These are phyloP conservation scores for Burhinus oedicnemus DNA, from an alignment of 2,113 vertebrate species.

Conservation along the genomic window DNA sequence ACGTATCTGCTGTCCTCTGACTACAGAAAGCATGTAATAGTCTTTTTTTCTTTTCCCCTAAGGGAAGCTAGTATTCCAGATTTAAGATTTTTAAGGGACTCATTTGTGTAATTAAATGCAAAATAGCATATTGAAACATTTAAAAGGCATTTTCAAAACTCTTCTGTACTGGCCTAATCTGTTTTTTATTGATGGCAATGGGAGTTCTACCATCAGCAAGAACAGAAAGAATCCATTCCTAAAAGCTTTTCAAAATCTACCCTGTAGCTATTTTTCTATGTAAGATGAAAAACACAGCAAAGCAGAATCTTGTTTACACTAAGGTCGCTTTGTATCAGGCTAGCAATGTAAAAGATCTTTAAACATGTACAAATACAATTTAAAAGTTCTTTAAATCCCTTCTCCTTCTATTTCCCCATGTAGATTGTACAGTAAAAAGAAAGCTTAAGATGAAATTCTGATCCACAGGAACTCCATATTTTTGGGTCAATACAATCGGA, in stretches of 20 bases:
- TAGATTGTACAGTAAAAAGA: neutral
- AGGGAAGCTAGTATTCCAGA: neutral
- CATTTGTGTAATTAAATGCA: neutral
- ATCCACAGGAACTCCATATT: neutral
- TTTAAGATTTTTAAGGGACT: neutral
- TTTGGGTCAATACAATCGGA: neutral
- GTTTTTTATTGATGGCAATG: neutral
- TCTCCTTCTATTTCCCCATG: neutral
- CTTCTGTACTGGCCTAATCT: neutral
- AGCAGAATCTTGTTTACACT: neutral
- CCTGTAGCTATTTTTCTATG: neutral
- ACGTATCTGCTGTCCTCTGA: neutral
- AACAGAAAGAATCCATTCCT: neutral
- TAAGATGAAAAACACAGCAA: neutral
- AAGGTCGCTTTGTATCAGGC: neutral
- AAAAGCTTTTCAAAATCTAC: neutral
- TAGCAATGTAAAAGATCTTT: neutral
- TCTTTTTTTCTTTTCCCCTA: neutral
- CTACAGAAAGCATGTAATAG: neutral
- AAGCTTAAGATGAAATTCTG: neutral
- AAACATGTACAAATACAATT: neutral
- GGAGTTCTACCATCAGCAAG: neutral
- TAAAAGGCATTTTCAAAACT: slow-evolving; percentile 2
- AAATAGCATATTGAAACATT: neutral
- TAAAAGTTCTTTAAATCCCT: neutral